A percentile compares a stretch with the other conserved stretches of the same genome.
Evolutionary conservation across 30 jellyfish, hydroid and myxozoan genomes (phyloP).

Genomic region (Aurelia aurita): DNA sequence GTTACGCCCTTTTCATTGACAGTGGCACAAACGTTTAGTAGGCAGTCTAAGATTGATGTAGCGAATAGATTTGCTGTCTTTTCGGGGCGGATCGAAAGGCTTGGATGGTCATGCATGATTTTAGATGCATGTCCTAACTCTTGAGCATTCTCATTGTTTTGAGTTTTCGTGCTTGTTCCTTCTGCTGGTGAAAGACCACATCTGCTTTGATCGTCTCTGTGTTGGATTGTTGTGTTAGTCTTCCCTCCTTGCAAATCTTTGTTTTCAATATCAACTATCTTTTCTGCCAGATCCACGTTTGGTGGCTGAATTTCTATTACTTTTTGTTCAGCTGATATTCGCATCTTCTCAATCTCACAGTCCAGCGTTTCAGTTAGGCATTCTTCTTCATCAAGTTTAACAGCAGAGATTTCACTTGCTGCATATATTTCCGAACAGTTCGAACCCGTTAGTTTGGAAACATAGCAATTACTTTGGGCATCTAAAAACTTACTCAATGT

Average conservation of each 20-base stretch:
- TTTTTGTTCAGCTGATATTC: too few species aligned
- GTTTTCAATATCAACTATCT: too few species aligned
- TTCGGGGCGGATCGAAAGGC: not conserved
- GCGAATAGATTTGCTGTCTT: slow-evolving; percentile 11
- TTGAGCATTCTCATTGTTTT: not conserved
- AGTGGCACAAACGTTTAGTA: slow-evolving; percentile 43
- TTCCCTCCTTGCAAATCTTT: too few species aligned
- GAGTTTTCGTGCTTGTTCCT: not conserved
- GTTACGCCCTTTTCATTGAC: slow-evolving; percentile 69
- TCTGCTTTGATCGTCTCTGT: not conserved
- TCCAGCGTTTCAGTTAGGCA: too few species aligned
- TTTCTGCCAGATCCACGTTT: too few species aligned
- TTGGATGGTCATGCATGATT: too few species aligned
- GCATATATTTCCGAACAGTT: not conserved
- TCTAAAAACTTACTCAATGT: too few species aligned
- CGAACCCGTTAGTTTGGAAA: not conserved
- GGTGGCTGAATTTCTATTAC: too few species aligned
- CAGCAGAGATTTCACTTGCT: not conserved
- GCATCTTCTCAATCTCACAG: too few species aligned
- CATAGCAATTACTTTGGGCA: not conserved
- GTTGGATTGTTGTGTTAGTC: not conserved
- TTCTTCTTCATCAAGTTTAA: not conserved
- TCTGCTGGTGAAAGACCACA: not conserved
- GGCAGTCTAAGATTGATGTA: slow-evolving; percentile 11
- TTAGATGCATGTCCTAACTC: too few species aligned